phyloP scores from a whole-genome alignment of 2,888 invertebrate genomes.

The Gymnosoma rotundatum region DNA sequence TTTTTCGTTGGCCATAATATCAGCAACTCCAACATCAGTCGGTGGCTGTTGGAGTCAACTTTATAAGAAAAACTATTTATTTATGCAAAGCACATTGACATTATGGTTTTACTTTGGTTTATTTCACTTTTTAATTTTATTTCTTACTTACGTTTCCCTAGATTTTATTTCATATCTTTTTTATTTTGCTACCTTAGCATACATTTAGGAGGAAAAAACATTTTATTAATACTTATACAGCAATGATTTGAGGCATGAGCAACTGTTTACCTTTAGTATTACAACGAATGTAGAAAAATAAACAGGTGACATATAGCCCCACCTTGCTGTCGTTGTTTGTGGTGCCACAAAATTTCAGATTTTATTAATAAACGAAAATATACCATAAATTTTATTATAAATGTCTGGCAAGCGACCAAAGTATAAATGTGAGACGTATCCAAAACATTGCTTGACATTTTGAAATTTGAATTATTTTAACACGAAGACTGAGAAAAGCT shows the following conservation, averaged over 20 bases:
- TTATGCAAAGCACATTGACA: slow-evolving; percentile 78
- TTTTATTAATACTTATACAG: slow-evolving; percentile 67
- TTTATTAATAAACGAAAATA: slow-evolving; percentile 51
- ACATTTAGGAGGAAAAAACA: slow-evolving; percentile 8
- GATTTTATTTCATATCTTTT: slow-evolving; percentile 45
- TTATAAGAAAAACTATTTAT: slow-evolving; percentile 74
- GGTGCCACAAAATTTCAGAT: slow-evolving; percentile 47
- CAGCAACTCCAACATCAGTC: neutral
- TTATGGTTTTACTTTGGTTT: slow-evolving; percentile 53
- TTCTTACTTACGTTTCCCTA: slow-evolving; percentile 26
- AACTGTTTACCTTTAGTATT: slow-evolving; percentile 26
- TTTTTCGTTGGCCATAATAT: slow-evolving; percentile 1
- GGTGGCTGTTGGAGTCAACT: slow-evolving; percentile 10
- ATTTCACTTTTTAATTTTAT: slow-evolving; percentile 13
- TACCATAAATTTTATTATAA: slow-evolving; percentile 69
- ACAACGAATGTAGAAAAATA: neutral
- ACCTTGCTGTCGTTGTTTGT: neutral
- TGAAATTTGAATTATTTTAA: slow-evolving; percentile 68
- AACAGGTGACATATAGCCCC: slow-evolving; percentile 16
- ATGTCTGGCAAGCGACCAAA: slow-evolving; percentile 50
- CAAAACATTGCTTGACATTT: slow-evolving; percentile 66
- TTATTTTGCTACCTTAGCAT: slow-evolving; percentile 28
- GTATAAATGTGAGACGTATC: slow-evolving; percentile 15
- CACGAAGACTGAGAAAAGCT: slow-evolving; percentile 42
- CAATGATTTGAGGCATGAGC: slow-evolving; percentile 50